Percentiles rank a stretch among this genome's conserved stretches.
Evolutionary conservation across 1,140 invertebrate species (phyloP).

Genomic region (Saxidomus purpurata): DNA sequence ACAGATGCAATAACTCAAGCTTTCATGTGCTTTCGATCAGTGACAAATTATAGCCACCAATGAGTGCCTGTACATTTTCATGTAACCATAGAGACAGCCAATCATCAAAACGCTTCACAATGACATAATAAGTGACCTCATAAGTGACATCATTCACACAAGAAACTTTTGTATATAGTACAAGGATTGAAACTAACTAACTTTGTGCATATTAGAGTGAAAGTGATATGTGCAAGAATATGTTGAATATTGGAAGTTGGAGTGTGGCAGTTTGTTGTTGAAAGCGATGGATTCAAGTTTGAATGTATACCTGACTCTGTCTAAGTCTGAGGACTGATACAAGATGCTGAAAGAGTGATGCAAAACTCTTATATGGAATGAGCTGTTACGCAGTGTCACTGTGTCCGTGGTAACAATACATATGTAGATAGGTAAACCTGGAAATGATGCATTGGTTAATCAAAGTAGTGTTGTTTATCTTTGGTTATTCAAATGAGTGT

Average conservation of each 20-base stretch:
- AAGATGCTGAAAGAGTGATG: neutral
- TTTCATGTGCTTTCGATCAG: constrained; percentile 48
- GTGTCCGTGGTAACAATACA: neutral
- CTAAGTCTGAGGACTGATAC: no score
- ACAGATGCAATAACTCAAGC: constrained; percentile 44
- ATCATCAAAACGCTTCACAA: constrained; percentile 3
- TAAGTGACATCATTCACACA: constrained; percentile 9
- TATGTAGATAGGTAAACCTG: neutral
- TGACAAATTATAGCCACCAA: constrained; percentile 42
- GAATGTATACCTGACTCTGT: no score
- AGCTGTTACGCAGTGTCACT: neutral
- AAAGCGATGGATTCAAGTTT: no score
- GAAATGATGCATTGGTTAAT: neutral
- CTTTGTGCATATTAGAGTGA: neutral
- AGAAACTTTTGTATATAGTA: neutral
- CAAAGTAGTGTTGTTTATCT: neutral
- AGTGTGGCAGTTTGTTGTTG: neutral
- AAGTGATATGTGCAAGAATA: neutral
- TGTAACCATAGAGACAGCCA: constrained; percentile 27
- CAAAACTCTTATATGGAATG: neutral
- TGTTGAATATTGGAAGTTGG: neutral
- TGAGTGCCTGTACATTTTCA: constrained; percentile 48
- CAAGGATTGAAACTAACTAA: neutral
- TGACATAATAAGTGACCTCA: constrained; percentile 6
- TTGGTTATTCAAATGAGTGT: neutral